A percentile compares a stretch with the other conserved stretches of the same genome.
Conservation (phyloP, 2,888 invertebrate genomes). For the Drosophila austrosaltans region DNA sequence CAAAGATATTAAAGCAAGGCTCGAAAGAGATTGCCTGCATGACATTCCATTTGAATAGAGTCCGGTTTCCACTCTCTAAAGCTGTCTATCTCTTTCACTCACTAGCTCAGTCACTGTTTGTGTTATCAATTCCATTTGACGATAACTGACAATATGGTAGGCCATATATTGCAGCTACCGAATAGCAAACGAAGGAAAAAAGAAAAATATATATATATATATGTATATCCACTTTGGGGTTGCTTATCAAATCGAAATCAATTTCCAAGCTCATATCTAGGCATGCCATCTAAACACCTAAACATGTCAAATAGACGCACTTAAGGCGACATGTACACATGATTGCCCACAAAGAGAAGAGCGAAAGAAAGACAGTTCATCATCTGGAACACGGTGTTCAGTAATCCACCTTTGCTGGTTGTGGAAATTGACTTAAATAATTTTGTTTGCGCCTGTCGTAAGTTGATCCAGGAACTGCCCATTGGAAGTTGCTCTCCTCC, state of each 20-base stretch:
- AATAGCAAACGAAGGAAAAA: conserved; percentile 38
- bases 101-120: conserved; percentile 15
- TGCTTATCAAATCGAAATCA: conserved; percentile 72
- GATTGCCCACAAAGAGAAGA: conserved; percentile 21
- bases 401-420: neutral
- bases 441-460: conserved; percentile 82
- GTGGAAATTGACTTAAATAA: conserved; percentile 66
- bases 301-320: conserved; percentile 70
- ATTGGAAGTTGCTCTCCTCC: conserved; percentile 57
- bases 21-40: conserved; percentile 66
- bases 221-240: neutral
- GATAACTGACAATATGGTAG: conserved; percentile 43
- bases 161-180: conserved; percentile 67
- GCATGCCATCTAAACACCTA: conserved; percentile 70
- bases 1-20: conserved; percentile 66
- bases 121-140: conserved; percentile 31
- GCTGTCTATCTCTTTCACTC: conserved; percentile 4
- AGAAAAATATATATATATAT: conserved; percentile 35
- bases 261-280: conserved; percentile 60
- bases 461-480: conserved; percentile 55
- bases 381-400: conserved; percentile 46
- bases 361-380: conserved; percentile 58
- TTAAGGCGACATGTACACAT: conserved; percentile 63
- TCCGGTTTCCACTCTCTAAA: conserved; percentile 36
- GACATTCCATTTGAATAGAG: conserved; percentile 55